Conservation (phyloP, 2,113 vertebrate genomes). For the Peromyscus leucopus region DNA sequence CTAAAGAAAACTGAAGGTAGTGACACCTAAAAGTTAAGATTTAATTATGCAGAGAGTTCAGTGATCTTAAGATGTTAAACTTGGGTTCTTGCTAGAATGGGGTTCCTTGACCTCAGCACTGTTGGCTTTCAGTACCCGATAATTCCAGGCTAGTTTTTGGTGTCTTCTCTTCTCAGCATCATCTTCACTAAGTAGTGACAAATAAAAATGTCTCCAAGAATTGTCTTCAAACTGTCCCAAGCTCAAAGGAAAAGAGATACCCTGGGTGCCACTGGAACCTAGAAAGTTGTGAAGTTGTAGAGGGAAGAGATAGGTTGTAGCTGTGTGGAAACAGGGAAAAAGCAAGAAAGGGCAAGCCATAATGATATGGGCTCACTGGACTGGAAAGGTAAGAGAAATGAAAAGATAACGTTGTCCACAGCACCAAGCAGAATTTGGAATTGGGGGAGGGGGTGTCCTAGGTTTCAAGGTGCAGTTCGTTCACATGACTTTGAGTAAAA, state of each 20-base stretch:
- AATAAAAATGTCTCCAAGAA: background rate
- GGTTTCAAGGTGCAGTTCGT: background rate
- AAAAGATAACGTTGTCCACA: background rate
- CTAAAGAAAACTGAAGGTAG: background rate
- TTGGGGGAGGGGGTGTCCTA: background rate
- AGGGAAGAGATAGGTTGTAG: background rate
- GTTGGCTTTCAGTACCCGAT: background rate
- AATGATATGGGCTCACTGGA: fast-evolving
- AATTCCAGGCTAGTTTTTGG: background rate
- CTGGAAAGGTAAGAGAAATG: background rate
- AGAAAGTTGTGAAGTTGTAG: background rate
- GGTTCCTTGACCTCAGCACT: background rate
- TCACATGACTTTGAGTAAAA: background rate
- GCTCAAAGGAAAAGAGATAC: background rate
- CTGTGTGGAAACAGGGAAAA: background rate
- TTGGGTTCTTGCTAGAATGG: background rate
- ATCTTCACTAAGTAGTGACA: background rate
- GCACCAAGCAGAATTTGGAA: background rate
- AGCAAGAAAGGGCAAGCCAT: background rate
- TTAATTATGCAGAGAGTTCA: background rate
- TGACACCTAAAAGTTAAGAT: background rate
- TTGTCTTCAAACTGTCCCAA: background rate
- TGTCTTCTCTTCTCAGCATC: background rate
- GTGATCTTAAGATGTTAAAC: background rate
- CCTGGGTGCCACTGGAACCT: background rate